Conservation (phyloP, 2,113 vertebrate genomes). For the Ptilonorhynchus violaceus region DNA sequence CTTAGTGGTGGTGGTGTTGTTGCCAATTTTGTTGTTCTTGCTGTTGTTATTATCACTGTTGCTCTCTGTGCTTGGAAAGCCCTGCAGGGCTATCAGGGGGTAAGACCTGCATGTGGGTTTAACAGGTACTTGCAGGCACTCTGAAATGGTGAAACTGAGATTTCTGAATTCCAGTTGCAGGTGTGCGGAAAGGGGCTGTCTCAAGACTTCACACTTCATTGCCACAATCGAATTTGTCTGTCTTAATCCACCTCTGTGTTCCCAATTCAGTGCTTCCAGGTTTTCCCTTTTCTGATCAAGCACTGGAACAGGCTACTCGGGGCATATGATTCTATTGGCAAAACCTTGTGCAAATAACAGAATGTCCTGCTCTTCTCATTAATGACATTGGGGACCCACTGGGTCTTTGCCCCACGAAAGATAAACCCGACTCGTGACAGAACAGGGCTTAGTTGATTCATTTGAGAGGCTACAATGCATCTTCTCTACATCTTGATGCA, state of each 20-base stretch:
- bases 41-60: background rate
- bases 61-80: background rate
- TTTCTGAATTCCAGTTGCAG: background rate
- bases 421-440: background rate
- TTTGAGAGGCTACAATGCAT: background rate
- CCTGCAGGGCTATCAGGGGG: background rate
- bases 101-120: background rate
- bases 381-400: background rate
- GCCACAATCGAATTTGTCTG: background rate
- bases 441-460: background rate
- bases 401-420: background rate
- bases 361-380: background rate
- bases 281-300: background rate
- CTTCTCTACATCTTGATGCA: background rate
- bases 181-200: rapidly evolving
- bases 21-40: background rate
- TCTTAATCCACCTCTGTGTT: background rate
- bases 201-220: background rate
- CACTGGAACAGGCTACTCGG: background rate
- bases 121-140: background rate
- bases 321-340: background rate
- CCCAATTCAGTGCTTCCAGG: background rate
- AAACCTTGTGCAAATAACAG: background rate
- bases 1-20: background rate
- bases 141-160: background rate